Evolutionary conservation across 1,140 invertebrate genomes (phyloP).

Genomic region (Tetranychus cinnabarinus): DNA sequence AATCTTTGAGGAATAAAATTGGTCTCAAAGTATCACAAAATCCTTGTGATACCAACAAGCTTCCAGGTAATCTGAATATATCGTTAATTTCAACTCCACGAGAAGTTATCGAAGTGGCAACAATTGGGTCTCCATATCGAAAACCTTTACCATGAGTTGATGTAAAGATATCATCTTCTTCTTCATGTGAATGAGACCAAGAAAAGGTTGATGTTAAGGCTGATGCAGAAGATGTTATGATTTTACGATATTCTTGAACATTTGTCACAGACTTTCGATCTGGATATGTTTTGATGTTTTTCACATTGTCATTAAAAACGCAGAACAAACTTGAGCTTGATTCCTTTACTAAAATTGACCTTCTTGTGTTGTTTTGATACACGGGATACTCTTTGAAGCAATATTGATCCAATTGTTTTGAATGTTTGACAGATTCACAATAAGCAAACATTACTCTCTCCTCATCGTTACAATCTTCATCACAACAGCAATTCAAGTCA

Average conservation of each 20-base stretch:
- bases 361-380: constrained; percentile 21
- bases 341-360: constrained; percentile 19
- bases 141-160: not conserved
- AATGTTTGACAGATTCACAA: constrained; percentile 19
- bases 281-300: not conserved
- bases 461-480: constrained; percentile 32
- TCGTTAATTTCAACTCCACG: not conserved
- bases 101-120: not conserved
- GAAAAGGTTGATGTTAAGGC: not conserved
- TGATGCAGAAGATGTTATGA: not conserved
- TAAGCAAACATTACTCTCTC: constrained; percentile 30
- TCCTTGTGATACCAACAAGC: not conserved
- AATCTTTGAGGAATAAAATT: not conserved
- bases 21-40: not conserved
- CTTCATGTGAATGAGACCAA: not conserved
- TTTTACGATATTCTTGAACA: not conserved
- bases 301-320: constrained; percentile 28
- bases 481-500: constrained; percentile 52
- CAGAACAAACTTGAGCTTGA: constrained; percentile 29
- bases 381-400: constrained; percentile 22
- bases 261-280: not conserved
- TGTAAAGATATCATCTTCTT: not conserved
- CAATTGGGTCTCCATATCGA: not conserved
- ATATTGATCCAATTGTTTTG: constrained; percentile 18
- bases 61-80: not conserved